Conservation (phyloP, 2,888 invertebrate genomes). For the Steinernema scapterisci region DNA sequence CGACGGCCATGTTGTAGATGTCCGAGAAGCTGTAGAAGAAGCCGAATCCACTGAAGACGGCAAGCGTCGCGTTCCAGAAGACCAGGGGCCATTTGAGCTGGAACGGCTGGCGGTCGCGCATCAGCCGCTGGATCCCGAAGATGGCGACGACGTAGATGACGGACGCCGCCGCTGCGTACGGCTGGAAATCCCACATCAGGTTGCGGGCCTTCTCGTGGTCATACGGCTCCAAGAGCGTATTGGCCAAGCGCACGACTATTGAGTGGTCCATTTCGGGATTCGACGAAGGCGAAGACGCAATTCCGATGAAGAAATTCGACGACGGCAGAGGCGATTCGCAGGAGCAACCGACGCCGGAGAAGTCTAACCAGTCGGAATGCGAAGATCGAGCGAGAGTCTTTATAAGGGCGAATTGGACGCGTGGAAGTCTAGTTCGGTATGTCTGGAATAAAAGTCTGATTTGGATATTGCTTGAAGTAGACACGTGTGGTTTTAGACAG, state of each 20-base stretch:
- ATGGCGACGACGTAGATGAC: not conserved
- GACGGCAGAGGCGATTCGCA: not conserved
- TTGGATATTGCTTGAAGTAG: too few relatives aligned
- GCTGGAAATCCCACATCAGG: constrained; percentile 5
- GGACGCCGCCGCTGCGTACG: not conserved
- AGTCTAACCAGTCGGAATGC: too few relatives aligned
- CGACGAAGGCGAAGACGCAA: not conserved
- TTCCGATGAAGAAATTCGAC: not conserved
- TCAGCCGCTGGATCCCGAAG: constrained; percentile 14
- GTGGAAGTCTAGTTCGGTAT: too few relatives aligned
- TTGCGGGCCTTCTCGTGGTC: constrained; percentile 1
- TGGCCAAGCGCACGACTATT: not conserved
- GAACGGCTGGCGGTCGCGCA: constrained; percentile 10
- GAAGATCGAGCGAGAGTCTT: too few relatives aligned
- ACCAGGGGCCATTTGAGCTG: constrained; percentile 7
- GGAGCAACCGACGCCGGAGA: too few relatives aligned
- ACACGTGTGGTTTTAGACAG: too few relatives aligned
- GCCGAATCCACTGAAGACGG: constrained; percentile 10
- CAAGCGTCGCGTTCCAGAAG: constrained; percentile 6
- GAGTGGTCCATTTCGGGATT: not conserved
- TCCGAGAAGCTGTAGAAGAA: not conserved
- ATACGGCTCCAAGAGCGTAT: not conserved
- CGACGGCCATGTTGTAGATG: not conserved
- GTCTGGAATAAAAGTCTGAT: too few relatives aligned
- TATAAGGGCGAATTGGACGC: too few relatives aligned